Evolutionary conservation across 37 sponge, comb jelly and placozoan genomes (phyloP).

Genomic region (Geodia barretti): DNA sequence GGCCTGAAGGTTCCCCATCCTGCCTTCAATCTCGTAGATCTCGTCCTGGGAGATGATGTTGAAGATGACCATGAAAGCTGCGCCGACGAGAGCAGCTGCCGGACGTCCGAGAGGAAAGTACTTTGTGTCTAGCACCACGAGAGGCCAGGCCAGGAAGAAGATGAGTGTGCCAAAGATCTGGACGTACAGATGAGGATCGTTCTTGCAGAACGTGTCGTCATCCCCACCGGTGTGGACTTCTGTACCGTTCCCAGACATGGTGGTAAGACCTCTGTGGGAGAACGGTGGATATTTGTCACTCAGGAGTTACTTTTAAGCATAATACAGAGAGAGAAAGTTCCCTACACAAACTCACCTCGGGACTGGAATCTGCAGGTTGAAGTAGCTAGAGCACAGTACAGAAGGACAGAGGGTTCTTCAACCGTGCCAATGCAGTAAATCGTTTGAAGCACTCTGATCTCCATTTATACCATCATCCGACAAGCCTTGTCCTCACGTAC

Average conservation of each 20-base stretch:
- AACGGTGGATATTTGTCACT: no score
- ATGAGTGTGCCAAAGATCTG: constrained; percentile 44
- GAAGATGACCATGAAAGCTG: constrained; percentile 59
- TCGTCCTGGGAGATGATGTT: constrained; percentile 47
- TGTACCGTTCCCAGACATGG: neutral
- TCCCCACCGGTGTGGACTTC: neutral
- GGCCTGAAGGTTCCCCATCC: constrained; percentile 48
- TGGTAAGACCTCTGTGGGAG: neutral
- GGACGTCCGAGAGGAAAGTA: constrained; percentile 54
- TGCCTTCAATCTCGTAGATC: constrained; percentile 24
- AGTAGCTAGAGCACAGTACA: no score
- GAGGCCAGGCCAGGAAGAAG: constrained; percentile 60
- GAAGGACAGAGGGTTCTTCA: no score
- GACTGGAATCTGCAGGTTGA: no score
- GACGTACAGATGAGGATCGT: neutral
- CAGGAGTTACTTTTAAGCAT: no score
- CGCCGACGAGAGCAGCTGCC: constrained; percentile 57
- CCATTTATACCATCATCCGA: no score
- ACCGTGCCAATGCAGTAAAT: no score
- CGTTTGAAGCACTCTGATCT: no score
- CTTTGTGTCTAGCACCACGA: constrained; percentile 64
- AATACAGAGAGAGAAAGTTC: no score
- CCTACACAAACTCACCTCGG: no score
- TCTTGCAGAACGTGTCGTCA: neutral
- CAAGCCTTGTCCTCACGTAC: no score